Evolutionary conservation across 2,797 vertebrate species (phyloP).

Genomic region (Parambassis ranga): DNA sequence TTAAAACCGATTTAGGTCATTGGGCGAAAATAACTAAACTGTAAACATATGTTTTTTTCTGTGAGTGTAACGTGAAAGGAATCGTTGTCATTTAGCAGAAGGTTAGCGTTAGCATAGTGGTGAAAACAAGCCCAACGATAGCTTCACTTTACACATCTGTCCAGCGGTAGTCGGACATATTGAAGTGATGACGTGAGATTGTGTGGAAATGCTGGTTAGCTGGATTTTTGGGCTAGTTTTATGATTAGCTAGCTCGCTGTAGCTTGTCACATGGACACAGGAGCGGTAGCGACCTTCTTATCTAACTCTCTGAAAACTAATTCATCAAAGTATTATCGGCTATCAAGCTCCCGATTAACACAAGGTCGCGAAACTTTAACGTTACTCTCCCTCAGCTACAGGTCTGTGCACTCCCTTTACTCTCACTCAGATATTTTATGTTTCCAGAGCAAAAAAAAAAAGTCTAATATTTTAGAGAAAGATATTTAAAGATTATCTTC

Average conservation of each 20-base stretch:
- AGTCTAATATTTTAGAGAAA: slow-evolving; percentile 27
- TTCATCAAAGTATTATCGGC: too few species aligned
- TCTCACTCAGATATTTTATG: slow-evolving; percentile 12
- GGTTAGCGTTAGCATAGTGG: neutral
- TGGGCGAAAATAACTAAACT: too few species aligned
- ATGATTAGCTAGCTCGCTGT: slow-evolving; percentile 6
- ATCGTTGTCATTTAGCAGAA: neutral
- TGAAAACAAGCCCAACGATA: too few species aligned
- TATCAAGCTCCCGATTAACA: neutral
- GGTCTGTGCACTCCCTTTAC: slow-evolving; percentile 50
- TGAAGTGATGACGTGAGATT: too few species aligned
- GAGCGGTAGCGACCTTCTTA: neutral
- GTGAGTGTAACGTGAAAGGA: neutral
- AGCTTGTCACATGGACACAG: too few species aligned
- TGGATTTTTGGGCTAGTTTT: neutral
- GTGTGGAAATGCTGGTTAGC: too few species aligned
- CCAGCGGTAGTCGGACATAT: too few species aligned
- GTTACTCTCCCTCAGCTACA: slow-evolving; percentile 2
- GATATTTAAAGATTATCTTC: slow-evolving; percentile 48
- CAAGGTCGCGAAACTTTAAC: neutral
- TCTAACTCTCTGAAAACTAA: neutral
- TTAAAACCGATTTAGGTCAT: neutral
- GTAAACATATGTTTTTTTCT: slow-evolving; percentile 10
- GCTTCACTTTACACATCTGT: too few species aligned
- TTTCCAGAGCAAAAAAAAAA: slow-evolving; percentile 23